A percentile compares a stretch with the other conserved stretches of the same genome.
phyloP scores from a whole-genome alignment of 2,797 vertebrate genomes.

The Paratrypauchen microcephalus region DNA sequence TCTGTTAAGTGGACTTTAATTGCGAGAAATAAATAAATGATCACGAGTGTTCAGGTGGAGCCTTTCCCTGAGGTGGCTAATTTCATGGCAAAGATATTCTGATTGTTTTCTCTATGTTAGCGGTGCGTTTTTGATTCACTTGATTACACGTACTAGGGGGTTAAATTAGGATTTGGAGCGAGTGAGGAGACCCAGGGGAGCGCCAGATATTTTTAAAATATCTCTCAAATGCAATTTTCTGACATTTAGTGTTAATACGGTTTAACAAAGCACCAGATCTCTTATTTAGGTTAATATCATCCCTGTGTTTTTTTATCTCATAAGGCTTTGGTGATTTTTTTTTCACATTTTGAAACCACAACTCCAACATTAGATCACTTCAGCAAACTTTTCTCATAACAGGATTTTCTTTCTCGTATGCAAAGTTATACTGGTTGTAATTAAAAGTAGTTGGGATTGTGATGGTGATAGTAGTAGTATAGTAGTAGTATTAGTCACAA shows the following conservation, averaged over 20 bases:
- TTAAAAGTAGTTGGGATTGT: not conserved
- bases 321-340: not conserved
- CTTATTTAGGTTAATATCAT: not conserved
- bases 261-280: not conserved
- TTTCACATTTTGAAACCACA: conserved; percentile 8
- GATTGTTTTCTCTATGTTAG: conserved; percentile 26
- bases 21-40: conserved; percentile 47
- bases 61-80: conserved; percentile 26
- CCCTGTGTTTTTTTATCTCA: not conserved
- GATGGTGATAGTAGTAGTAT: too few relatives aligned
- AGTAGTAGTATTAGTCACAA: too few relatives aligned
- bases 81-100: conserved; percentile 46
- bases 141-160: conserved; percentile 18
- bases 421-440: not conserved
- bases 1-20: conserved; percentile 59
- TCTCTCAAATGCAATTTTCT: conserved; percentile 11
- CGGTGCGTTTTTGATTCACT: conserved; percentile 30
- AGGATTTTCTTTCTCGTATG: not conserved
- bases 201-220: conserved; percentile 9
- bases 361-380: not conserved
- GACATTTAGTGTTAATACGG: conserved; percentile 15
- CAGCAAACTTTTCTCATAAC: not conserved
- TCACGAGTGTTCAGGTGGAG: conserved; percentile 37
- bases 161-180: conserved; percentile 10
- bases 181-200: not conserved